Percentiles rank a stretch among this genome's conserved stretches.
Evolutionary conservation across 1,140 invertebrate genomes (phyloP).

Genomic region (Drosophila pachea): DNA sequence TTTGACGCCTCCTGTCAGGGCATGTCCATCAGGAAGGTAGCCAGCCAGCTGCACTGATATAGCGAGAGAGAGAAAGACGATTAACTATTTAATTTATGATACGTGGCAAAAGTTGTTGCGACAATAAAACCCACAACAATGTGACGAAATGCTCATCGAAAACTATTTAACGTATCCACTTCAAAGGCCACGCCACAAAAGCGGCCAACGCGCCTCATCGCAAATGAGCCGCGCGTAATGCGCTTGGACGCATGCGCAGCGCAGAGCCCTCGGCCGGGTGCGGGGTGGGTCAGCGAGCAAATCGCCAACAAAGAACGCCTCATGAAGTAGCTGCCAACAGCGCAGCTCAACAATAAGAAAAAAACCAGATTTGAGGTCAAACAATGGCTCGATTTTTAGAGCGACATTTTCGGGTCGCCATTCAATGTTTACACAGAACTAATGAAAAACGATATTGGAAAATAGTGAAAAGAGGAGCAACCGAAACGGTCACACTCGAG

Average conservation of each 20-base stretch:
- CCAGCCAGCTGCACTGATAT: slow-evolving; percentile 22
- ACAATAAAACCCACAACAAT: slow-evolving; percentile 42
- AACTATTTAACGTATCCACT: slow-evolving; percentile 36
- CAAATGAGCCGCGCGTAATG: slow-evolving; percentile 44
- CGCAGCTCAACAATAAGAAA: background rate
- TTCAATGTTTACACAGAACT: too few species aligned
- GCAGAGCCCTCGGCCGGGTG: background rate
- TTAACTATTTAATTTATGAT: slow-evolving; percentile 50
- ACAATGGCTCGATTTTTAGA: too few species aligned
- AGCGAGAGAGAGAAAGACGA: slow-evolving; percentile 17
- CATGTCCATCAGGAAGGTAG: slow-evolving; percentile 1
- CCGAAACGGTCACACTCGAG: too few species aligned
- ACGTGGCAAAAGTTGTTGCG: slow-evolving; percentile 47
- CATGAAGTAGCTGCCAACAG: background rate
- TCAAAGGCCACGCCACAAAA: slow-evolving; percentile 35
- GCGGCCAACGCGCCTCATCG: slow-evolving; percentile 23
- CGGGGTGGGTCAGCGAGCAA: slow-evolving; percentile 41
- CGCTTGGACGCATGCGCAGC: slow-evolving; percentile 23
- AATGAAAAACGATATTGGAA: too few species aligned
- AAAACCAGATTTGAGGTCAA: too few species aligned
- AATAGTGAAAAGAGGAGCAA: too few species aligned
- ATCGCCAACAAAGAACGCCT: slow-evolving; percentile 10
- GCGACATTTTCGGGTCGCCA: too few species aligned
- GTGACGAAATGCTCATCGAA: slow-evolving; percentile 23
- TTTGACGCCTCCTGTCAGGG: slow-evolving; percentile 17